Percentiles rank a stretch among this genome's conserved stretches.
Conservation (phyloP, 2,797 vertebrate species). For the Muraenolepis orangiensis region DNA sequence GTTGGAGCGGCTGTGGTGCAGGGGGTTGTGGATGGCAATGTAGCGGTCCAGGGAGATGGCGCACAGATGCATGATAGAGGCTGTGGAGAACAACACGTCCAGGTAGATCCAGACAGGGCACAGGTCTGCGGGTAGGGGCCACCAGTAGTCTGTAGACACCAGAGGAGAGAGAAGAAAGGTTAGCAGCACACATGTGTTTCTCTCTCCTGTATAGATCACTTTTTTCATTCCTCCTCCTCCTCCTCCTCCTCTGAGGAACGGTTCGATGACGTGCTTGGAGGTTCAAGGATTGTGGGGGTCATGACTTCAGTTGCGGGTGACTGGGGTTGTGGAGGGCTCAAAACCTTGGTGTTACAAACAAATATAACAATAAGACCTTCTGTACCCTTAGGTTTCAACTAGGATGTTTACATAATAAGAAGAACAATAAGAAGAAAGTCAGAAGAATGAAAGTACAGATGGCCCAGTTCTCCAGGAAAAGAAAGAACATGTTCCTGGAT, state of each 20-base stretch:
- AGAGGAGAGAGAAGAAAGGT: not conserved
- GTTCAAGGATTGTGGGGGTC: too few species aligned
- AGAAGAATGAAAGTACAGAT: not conserved
- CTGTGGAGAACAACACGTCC: constrained; percentile 93
- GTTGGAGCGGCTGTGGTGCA: constrained; percentile 94
- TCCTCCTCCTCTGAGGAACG: too few species aligned
- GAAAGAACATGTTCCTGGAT: not conserved
- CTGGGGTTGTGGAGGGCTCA: too few species aligned
- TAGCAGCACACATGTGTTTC: too few species aligned
- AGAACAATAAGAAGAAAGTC: not conserved
- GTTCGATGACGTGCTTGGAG: too few species aligned
- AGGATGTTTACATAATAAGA: not conserved
- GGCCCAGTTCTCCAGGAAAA: not conserved
- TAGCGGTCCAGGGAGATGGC: constrained; percentile 96
- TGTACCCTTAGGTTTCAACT: not conserved
- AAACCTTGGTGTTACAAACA: not conserved
- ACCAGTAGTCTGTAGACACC: constrained; percentile 79
- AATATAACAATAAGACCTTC: not conserved
- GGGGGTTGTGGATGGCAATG: constrained; percentile 90
- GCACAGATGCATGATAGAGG: constrained; percentile 97
- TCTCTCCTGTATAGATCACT: too few species aligned
- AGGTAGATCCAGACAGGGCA: constrained; percentile 95
- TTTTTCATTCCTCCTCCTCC: too few species aligned
- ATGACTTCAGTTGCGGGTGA: too few species aligned
- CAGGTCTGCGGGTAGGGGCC: constrained; percentile 86